Conservation (phyloP, 2,888 invertebrate species). For the Altica lythri region DNA sequence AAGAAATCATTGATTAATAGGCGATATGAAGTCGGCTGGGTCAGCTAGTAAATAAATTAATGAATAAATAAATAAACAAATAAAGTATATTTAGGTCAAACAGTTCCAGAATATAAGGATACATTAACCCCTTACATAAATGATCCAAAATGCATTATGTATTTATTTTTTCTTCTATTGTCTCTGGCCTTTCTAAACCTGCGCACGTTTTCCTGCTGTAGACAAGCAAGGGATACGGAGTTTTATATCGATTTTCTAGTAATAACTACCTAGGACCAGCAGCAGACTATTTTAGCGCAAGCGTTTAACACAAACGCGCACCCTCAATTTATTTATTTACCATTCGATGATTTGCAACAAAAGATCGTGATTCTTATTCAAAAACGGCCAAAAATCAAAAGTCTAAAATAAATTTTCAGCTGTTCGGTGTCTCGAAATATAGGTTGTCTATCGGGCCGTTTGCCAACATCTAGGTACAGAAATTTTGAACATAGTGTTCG, state of each 20-base stretch:
- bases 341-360: not conserved
- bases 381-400: slow-evolving; percentile 2
- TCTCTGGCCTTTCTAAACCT: not conserved
- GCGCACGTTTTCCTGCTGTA: not conserved
- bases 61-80: too few species aligned
- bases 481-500: too few species aligned
- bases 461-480: slow-evolving; percentile 20
- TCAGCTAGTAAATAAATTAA: too few species aligned
- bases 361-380: not conserved
- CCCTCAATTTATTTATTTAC: not conserved
- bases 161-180: not conserved
- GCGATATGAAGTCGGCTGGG: too few species aligned
- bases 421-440: slow-evolving; percentile 11
- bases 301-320: not conserved
- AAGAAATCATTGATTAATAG: too few species aligned
- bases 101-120: not conserved
- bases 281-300: not conserved
- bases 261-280: not conserved
- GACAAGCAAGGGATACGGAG: not conserved
- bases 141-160: not conserved
- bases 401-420: slow-evolving; percentile 2
- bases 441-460: slow-evolving; percentile 14
- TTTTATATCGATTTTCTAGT: not conserved
- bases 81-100: too few species aligned
- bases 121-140: not conserved